phyloP scores from a whole-genome alignment of 1,140 invertebrate species.

The Aphaenogaster ashmeadi region DNA sequence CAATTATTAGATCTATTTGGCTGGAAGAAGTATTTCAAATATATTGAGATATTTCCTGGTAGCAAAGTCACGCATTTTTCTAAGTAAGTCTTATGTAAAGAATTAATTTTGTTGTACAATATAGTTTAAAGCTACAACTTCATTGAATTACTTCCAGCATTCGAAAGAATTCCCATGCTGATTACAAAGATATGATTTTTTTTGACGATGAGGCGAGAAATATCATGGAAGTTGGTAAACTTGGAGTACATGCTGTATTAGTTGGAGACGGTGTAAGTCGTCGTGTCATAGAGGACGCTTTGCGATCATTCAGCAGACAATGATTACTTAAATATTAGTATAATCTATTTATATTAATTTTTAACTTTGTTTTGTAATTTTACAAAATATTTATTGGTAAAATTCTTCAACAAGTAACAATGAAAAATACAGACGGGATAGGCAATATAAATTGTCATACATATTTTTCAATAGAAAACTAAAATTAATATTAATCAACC shows the following conservation, averaged over 20 bases:
- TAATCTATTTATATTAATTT: conserved; percentile 53
- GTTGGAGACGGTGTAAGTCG: conserved; percentile 88
- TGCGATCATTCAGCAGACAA: conserved; percentile 84
- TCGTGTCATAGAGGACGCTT: conserved; percentile 86
- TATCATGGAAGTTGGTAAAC: conserved; percentile 87
- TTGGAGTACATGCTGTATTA: conserved; percentile 88
- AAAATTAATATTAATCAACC: conserved; percentile 46
- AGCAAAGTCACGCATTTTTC: conserved; percentile 91
- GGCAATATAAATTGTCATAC: conserved; percentile 25
- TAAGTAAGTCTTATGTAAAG: conserved; percentile 86
- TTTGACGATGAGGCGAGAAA: conserved; percentile 91
- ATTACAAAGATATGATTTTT: conserved; percentile 91
- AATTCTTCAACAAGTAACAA: not conserved
- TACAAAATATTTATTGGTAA: conserved; percentile 1
- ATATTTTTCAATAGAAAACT: not conserved
- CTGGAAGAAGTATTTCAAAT: conserved; percentile 91
- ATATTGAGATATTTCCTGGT: conserved; percentile 93
- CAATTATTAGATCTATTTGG: conserved; percentile 90
- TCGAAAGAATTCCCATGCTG: conserved; percentile 87
- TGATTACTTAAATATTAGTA: conserved; percentile 58
- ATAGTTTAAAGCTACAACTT: conserved; percentile 31
- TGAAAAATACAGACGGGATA: not conserved
- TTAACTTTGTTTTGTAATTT: conserved; percentile 6
- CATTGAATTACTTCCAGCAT: conserved; percentile 87
- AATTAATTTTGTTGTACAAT: conserved; percentile 43